Base-by-base conservation (phyloP, 2,797 vertebrate genomes). In the Peromyscus nudipes region DNA sequence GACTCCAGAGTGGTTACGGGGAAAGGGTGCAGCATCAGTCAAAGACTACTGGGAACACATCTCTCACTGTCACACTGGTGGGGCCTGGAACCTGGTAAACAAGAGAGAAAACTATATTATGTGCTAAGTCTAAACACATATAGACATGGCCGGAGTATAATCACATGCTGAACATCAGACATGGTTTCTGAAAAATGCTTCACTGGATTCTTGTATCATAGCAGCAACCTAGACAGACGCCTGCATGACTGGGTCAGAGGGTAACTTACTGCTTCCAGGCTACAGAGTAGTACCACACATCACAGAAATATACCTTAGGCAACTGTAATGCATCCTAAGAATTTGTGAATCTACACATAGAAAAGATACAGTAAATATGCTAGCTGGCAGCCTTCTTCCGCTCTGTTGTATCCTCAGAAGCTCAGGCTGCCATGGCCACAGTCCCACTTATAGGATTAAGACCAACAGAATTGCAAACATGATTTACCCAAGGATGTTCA, bases 71-170 rank as follows among this genome's bases (percentile, higher is more conserved):
- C 17, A 12, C 81, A 23, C 21, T 17, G 49, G 34, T 27, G 17
- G 75, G 31, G 62, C 40, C 9, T 57, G 14, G 34, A 86, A 65
- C 79, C 17, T 62, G 25, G 2, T 55, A 49, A 86, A 40, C 2
- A 14, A 3, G 4, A 2, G 60, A 57, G 60, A 55, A 91, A 64
- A 6, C 37, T 71, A 69, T 34, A 17, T 5, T 14, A 9, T 31
- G 65, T 95, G 65, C 92, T 73, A 88, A 95, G 40, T 73, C n/a
- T 81, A 73, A 87, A 86, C 27, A 57, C 52, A 64, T 0, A 52
- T 23, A 69, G 31, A 62, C 3, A 14, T 7, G 43, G 31, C n/a
- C 49, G 17, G 31, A 81, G 40, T 37, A 6, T 1, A 49, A 1
- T 29, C 64, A 81, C 2, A 1, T 8, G 52, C n/a, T 4, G 7